Evolutionary conservation across 1,140 invertebrate genomes (phyloP), one percentile per base, ranked within the genome.

Genomic region (Reticulitermes speratus): DNA sequence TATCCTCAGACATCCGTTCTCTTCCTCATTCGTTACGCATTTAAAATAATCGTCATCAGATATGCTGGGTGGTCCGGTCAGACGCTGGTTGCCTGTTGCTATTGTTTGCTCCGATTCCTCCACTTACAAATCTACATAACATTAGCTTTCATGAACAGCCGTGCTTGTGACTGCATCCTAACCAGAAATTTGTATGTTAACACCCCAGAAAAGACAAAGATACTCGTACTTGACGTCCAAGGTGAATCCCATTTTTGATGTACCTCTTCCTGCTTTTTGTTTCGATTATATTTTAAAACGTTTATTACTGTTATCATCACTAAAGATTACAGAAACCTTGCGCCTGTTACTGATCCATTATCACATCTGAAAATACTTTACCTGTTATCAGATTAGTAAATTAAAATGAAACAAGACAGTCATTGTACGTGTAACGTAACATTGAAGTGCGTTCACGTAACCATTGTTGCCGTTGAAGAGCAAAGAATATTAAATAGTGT

Each of bases 31-130:
- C 7, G 25, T 75, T 25, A 8, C 65, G 65, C 65, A 75, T 75
- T 75, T 75, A 75, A 75, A n/a, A 75, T 65, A 65, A 65, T 75
- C 55, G 38, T 38, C 52, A 75, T 75, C 65, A 75, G 65, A 75
- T 75, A 0, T 75, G 65, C 65, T 75, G 65, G 65, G 65, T 75
- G 65, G 65, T 75, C 65, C n/a, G n/a, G 65, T 14, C 65, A 75
- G 65, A 52, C 19, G 52, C 52, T 55, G 52, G 19, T 16, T 55
- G 14, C 65, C 2, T 75, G 0, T 75, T 9, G 6, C 6, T 75
- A 30, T 75, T 30, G 65, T 75, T 75, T 75, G 25, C 65, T 75
- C 65, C n/a, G 14, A 21, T 21, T 55, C n/a, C 25, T 2, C 65
- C 65, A 75, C 1, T n/a, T 75, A 25, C n/a, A 75, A 11, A 30